phyloP scores from a whole-genome alignment of 2,888 invertebrate species.

The Ennomos fuscantarius region DNA sequence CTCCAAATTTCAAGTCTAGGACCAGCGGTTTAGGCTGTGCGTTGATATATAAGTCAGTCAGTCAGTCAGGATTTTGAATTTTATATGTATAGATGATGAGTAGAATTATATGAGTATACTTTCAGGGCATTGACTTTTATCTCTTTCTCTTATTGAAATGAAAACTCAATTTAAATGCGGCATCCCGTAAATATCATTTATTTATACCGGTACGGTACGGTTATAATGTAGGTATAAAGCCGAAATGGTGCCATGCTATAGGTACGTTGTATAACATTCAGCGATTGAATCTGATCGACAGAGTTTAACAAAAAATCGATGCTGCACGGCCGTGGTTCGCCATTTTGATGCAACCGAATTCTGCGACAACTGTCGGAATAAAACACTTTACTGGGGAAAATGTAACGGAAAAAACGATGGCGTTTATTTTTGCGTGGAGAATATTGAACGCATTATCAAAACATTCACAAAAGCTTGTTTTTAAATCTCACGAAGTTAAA shows the following conservation, averaged over 20 bases:
- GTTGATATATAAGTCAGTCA: too few species aligned
- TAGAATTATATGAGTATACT: too few species aligned
- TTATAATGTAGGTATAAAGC: too few species aligned
- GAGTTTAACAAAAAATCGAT: neutral
- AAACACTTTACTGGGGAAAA: conserved; percentile 15
- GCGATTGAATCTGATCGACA: neutral
- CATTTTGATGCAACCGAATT: conserved; percentile 24
- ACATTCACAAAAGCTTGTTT: too few species aligned
- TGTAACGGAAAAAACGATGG: conserved; percentile 20
- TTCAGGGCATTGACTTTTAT: neutral
- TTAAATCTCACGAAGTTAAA: too few species aligned
- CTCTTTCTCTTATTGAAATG: neutral
- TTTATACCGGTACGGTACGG: too few species aligned
- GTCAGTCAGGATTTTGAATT: too few species aligned
- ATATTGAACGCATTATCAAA: neutral
- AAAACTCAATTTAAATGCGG: neutral
- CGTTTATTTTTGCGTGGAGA: conserved; percentile 2
- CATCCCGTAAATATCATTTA: too few species aligned
- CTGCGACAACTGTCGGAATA: conserved; percentile 3
- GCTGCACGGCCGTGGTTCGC: conserved; percentile 1
- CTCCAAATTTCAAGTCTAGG: too few species aligned
- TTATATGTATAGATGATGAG: too few species aligned
- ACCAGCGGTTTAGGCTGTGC: too few species aligned
- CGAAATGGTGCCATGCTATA: too few species aligned
- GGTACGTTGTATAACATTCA: neutral